Percentiles rank a stretch among this genome's conserved stretches.
Evolutionary conservation across 2,797 vertebrate genomes (phyloP).

Genomic region (Hapalemur alaotrensis): DNA sequence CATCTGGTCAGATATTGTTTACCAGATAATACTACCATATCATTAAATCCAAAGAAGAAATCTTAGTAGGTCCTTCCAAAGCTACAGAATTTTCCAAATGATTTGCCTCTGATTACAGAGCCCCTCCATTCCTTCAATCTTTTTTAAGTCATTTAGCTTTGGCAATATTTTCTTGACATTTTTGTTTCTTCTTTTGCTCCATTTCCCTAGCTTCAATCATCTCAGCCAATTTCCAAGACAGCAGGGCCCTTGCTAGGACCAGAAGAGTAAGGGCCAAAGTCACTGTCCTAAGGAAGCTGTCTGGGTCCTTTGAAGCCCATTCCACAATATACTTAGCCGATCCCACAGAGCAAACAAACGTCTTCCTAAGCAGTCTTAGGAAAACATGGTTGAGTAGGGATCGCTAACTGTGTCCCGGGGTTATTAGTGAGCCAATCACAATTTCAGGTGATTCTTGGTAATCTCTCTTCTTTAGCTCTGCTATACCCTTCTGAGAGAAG

Average conservation of each 20-base stretch:
- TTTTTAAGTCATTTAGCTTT: slow-evolving; percentile 94
- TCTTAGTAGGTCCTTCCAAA: not conserved
- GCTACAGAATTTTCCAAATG: not conserved
- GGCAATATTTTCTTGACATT: slow-evolving; percentile 94
- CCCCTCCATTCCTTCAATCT: slow-evolving; percentile 83
- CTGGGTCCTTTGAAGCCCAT: slow-evolving; percentile 94
- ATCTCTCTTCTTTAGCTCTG: not conserved
- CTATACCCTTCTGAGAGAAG: not conserved
- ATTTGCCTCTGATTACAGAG: not conserved
- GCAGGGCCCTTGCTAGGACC: slow-evolving; percentile 92
- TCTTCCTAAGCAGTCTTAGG: slow-evolving; percentile 77
- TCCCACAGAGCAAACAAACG: slow-evolving; percentile 91
- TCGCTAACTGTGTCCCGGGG: not conserved
- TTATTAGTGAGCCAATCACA: not conserved
- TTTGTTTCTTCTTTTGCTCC: slow-evolving; percentile 95
- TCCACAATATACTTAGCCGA: slow-evolving; percentile 93
- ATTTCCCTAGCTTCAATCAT: slow-evolving; percentile 88
- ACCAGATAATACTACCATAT: not conserved
- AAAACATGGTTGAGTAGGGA: not conserved
- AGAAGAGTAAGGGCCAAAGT: slow-evolving; percentile 93
- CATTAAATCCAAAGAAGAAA: not conserved
- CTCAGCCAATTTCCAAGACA: slow-evolving; percentile 61
- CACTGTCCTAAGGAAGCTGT: slow-evolving; percentile 91
- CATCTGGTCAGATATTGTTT: not conserved
- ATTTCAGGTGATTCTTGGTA: not conserved